Evolutionary conservation across 35 echinoderm and acorn worm species (phyloP).

Genomic region (Apostichopus japonicus): DNA sequence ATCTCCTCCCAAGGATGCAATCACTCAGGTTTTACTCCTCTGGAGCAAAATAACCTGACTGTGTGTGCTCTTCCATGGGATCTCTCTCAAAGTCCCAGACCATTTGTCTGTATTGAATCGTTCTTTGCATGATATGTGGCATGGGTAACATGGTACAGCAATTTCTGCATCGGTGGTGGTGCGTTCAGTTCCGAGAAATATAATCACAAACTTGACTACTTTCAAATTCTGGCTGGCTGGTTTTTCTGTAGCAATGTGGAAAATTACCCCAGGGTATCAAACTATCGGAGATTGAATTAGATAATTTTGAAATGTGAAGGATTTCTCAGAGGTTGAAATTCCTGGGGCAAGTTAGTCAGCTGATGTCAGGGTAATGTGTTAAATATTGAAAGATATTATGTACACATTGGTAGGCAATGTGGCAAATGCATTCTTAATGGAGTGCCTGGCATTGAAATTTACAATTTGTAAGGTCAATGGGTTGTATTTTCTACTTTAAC

Average conservation of each 20-base stretch:
- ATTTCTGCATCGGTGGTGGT: too few species aligned
- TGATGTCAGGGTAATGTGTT: not conserved
- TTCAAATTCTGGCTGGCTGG: too few species aligned
- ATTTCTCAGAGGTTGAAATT: not conserved
- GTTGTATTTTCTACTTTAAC: not conserved
- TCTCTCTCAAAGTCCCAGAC: too few species aligned
- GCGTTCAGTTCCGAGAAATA: too few species aligned
- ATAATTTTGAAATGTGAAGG: not conserved
- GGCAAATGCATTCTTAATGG: not conserved
- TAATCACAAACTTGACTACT: too few species aligned
- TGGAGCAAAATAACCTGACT: too few species aligned
- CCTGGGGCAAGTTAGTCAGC: not conserved
- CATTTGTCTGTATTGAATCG: too few species aligned
- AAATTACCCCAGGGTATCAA: slow-evolving; percentile 3
- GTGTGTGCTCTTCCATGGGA: too few species aligned
- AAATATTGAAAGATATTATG: not conserved
- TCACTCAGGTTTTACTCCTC: too few species aligned
- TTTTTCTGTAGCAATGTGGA: not conserved
- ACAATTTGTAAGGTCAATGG: not conserved
- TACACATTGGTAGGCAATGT: not conserved
- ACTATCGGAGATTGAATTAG: not conserved
- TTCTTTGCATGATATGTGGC: too few species aligned
- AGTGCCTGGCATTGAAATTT: not conserved
- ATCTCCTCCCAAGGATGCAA: too few species aligned
- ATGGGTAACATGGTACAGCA: too few species aligned